phyloP scores from a whole-genome alignment of 2,888 invertebrate species.

The Dryococelus australis region DNA sequence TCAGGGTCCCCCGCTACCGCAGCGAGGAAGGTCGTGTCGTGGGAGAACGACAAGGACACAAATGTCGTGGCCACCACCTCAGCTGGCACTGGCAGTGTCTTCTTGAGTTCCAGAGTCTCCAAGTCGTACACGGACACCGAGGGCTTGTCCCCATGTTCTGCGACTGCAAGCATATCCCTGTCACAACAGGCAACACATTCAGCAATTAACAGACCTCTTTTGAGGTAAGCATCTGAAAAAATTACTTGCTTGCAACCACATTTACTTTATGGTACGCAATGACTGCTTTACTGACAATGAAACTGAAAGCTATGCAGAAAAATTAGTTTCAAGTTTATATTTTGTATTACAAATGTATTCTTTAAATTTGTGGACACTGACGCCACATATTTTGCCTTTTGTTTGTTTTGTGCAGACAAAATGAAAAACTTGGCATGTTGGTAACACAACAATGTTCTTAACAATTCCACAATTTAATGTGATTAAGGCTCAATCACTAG shows the following conservation, averaged over 20 bases:
- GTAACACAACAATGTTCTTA: no score
- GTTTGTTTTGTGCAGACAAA: no score
- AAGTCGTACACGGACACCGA: slow-evolving; percentile 76
- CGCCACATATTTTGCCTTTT: no score
- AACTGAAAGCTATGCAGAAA: no score
- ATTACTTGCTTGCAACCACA: not conserved
- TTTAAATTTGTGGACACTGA: no score
- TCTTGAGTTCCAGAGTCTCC: slow-evolving; percentile 71
- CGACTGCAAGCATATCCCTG: slow-evolving; percentile 70
- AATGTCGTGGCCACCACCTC: slow-evolving; percentile 69
- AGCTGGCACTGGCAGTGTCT: slow-evolving; percentile 69
- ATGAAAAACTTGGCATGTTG: no score
- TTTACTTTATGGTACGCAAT: no score
- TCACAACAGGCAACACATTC: slow-evolving; percentile 46
- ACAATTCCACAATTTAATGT: no score
- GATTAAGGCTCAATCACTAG: no score
- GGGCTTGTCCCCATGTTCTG: slow-evolving; percentile 64
- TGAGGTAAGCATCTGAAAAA: slow-evolving; percentile 41
- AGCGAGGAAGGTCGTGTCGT: slow-evolving; percentile 81
- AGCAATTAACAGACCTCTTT: no score
- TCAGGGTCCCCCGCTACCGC: slow-evolving; percentile 85
- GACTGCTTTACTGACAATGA: not conserved
- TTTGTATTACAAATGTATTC: no score
- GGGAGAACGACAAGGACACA: slow-evolving; percentile 78
- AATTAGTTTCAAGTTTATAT: no score